These are phyloP conservation scores for Stenichneumon culpator DNA, from an alignment of 2,888 invertebrate species.

Conservation along the genomic window DNA sequence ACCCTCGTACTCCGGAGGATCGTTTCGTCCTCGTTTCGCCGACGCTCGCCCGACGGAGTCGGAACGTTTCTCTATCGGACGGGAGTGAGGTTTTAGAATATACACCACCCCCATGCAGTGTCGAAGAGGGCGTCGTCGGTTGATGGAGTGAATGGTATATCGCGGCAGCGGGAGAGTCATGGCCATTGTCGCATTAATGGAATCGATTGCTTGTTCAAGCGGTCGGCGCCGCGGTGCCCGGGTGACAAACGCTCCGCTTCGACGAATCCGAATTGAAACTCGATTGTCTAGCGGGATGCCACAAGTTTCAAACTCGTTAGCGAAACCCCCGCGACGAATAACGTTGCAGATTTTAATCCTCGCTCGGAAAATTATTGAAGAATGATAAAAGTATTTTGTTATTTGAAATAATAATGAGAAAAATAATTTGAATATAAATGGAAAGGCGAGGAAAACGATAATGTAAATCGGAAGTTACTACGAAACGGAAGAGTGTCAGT, in stretches of 20 bases:
- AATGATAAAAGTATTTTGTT: too few species aligned
- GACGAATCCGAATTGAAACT: slow-evolving; percentile 83
- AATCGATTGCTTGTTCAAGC: slow-evolving; percentile 83
- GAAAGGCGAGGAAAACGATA: too few species aligned
- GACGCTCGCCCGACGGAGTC: too few species aligned
- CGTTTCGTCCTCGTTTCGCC: too few species aligned
- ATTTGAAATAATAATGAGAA: too few species aligned
- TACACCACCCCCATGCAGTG: not conserved
- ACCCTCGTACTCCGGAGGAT: too few species aligned
- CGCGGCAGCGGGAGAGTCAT: slow-evolving; percentile 56
- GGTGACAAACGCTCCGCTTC: slow-evolving; percentile 75
- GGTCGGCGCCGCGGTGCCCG: slow-evolving; percentile 74
- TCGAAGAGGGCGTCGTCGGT: slow-evolving; percentile 45
- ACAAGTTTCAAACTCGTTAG: slow-evolving; percentile 39
- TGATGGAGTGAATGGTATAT: slow-evolving; percentile 62
- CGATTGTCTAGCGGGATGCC: slow-evolving; percentile 80
- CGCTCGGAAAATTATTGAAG: too few species aligned
- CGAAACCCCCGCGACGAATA: not conserved
- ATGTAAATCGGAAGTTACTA: too few species aligned
- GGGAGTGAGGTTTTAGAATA: too few species aligned
- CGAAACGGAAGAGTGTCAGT: not conserved
- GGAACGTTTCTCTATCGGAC: too few species aligned
- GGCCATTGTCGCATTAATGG: slow-evolving; percentile 83
- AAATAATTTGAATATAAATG: too few species aligned
- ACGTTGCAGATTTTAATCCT: too few species aligned